phyloP scores from a whole-genome alignment of 1,140 invertebrate species.

The Brachionus plicatilis region DNA sequence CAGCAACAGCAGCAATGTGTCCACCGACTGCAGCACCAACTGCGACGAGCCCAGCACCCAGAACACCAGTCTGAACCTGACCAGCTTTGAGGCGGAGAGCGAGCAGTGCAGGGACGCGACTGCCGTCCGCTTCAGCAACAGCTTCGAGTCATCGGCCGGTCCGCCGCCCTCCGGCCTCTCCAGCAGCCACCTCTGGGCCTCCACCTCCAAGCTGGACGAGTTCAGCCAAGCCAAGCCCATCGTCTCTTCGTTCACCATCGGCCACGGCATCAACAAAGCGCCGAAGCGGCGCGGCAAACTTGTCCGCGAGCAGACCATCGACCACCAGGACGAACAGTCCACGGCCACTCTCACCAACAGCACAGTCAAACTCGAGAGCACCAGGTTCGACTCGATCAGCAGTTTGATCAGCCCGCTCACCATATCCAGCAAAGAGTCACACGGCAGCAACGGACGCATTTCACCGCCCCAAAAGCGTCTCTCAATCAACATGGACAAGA shows the following conservation, averaged over 20 bases:
- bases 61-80: background rate
- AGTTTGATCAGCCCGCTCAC: slow-evolving; percentile 3
- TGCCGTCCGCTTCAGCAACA: slow-evolving; percentile 5
- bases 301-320: slow-evolving; percentile 3
- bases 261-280: background rate
- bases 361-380: background rate
- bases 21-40: slow-evolving; percentile 10
- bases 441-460: background rate
- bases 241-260: background rate
- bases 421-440: background rate
- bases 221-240: background rate
- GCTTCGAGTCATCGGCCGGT: background rate
- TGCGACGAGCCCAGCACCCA: background rate
- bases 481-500: background rate
- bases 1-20: slow-evolving; percentile 10
- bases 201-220: background rate
- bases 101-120: background rate
- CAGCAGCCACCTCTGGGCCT: background rate
- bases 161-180: background rate
- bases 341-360: background rate
- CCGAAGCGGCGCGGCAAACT: slow-evolving; percentile 1
- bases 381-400: slow-evolving; percentile 17
- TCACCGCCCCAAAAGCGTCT: slow-evolving; percentile 10
- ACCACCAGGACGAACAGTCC: background rate
- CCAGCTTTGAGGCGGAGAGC: background rate